Base-by-base conservation (phyloP, 2,888 invertebrate species). In the Gandaritis pyraliata region DNA sequence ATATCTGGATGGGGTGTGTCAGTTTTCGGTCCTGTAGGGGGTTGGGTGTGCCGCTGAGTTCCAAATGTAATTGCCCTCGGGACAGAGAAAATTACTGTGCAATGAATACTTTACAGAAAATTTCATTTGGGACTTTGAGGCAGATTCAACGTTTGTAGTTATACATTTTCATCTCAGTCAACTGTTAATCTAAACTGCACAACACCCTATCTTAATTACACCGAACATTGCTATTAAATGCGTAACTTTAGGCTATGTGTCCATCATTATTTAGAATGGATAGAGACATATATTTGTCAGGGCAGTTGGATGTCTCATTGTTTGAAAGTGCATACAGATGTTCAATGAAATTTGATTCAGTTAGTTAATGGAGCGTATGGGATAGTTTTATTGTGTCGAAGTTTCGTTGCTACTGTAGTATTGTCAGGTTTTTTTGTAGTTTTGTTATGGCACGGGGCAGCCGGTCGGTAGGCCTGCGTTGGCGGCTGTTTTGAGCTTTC, bases 291-390 rank as follows among this genome's bases (percentile, higher is more conserved):
- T 75, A 78, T 66, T 78, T 75, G 76, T 76, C 69, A 67, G 73
- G 72, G 72, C 76, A 78, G 77, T 77, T 77, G 76, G 75, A 72
- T 67, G 70, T 64, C 61, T 76, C 74, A 81, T 84, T 84, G 81
- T 83, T 78, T 78, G 76, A 78, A 77, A 76, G 72, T 73, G 72
- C 71, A 75, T 80, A 79, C 89, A 90, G 88, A 85, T 90, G 90
- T 86, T 84, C 83, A 79, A 81, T 84, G 87, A 81, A 87, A 88
- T 87, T 84, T 83, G 87, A 88, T 86, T 84, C 87, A 79, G 76
- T 77, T 81, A 77, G 73, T 80, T 85, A 88, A 88, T 87, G 86
- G 86, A 82, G 82, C 83, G 85, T 78, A 77, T 83, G 81, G 76
- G 81, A 81, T 77, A 73, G 72, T 71, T 64, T 80, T 80, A 75